Evolutionary conservation across 2,888 invertebrate genomes (phyloP).

Genomic region (Philhelius pedissequus): DNA sequence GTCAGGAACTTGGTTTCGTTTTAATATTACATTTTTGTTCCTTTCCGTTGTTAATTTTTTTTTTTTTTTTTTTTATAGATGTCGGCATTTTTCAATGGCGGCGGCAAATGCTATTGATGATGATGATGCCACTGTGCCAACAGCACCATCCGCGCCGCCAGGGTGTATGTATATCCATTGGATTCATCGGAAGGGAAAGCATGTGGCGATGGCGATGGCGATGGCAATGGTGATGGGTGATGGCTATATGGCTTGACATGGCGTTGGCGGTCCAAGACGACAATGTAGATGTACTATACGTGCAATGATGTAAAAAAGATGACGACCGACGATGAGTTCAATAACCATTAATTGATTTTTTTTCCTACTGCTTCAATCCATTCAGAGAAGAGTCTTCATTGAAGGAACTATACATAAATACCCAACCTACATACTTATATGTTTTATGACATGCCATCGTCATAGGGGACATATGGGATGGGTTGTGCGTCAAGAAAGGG

Average conservation of each 20-base stretch:
- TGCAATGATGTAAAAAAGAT: slow-evolving; percentile 13
- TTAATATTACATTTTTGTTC: not conserved
- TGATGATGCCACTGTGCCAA: slow-evolving; percentile 53
- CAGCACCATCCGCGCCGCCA: not conserved
- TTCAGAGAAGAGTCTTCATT: not conserved
- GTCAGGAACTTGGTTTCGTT: slow-evolving; percentile 19
- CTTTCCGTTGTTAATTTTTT: not conserved
- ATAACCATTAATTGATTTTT: slow-evolving; percentile 64
- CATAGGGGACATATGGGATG: not conserved
- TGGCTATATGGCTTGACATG: not conserved
- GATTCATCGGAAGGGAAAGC: slow-evolving; percentile 23
- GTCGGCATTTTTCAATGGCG: slow-evolving; percentile 61
- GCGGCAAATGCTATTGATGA: slow-evolving; percentile 63
- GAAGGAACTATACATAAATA: not conserved
- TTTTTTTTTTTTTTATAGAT: not conserved
- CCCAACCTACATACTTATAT: no score
- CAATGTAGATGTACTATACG: not conserved
- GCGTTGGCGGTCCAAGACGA: slow-evolving; percentile 32
- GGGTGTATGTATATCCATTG: slow-evolving; percentile 33
- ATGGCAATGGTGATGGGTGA: not conserved
- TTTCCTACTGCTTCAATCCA: not conserved
- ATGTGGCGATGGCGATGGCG: slow-evolving; percentile 51
- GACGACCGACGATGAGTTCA: slow-evolving; percentile 45
- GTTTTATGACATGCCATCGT: not conserved
- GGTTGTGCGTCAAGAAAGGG: slow-evolving; percentile 7